These are phyloP conservation scores for Dryoscopus gambensis DNA, from an alignment of 2,113 vertebrate species.

Conservation along the genomic window DNA sequence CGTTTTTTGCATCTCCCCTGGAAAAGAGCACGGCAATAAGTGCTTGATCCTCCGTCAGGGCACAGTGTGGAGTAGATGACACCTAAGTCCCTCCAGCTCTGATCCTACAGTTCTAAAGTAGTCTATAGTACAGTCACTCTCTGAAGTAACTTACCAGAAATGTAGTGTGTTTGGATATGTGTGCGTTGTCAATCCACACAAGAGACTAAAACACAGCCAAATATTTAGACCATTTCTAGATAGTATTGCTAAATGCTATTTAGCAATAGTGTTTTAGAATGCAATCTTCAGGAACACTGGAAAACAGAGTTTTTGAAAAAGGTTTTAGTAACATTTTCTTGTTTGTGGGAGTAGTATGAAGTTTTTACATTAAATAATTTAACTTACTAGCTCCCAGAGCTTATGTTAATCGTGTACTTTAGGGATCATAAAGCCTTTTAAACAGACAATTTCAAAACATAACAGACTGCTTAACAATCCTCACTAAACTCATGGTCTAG, in stretches of 20 bases:
- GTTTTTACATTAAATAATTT: background rate
- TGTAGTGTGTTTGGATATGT: background rate
- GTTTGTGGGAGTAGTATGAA: background rate
- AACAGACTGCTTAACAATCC: background rate
- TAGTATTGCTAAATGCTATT: background rate
- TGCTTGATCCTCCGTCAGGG: background rate
- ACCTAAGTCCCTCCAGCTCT: background rate
- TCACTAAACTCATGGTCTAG: background rate
- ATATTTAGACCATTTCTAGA: background rate
- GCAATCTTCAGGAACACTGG: background rate
- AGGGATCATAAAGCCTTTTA: background rate
- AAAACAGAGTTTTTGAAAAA: background rate
- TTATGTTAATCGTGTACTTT: background rate
- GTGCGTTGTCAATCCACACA: background rate
- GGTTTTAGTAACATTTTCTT: background rate
- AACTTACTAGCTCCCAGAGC: background rate
- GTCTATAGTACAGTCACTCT: background rate
- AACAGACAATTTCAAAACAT: conserved; percentile 13
- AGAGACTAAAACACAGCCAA: background rate
- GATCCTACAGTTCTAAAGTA: background rate
- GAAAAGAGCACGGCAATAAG: background rate
- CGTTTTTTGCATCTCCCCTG: background rate
- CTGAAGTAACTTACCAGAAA: background rate
- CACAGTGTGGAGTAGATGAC: background rate
- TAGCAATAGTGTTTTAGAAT: background rate